phyloP scores from a whole-genome alignment of 2,888 invertebrate genomes.

The Halocaridina rubra region DNA sequence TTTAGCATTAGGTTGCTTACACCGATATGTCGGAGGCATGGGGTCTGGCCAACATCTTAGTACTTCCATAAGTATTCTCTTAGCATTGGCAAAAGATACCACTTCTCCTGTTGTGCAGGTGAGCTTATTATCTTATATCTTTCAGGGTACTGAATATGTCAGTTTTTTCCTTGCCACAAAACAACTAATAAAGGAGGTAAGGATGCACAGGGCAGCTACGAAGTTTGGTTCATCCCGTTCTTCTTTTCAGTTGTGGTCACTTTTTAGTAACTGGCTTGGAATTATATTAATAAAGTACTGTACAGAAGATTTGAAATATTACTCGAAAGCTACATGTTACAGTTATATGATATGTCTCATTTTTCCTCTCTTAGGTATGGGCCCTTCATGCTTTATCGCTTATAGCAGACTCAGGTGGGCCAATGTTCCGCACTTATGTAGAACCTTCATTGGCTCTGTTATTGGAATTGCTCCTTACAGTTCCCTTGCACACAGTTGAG shows the following conservation, averaged over 20 bases:
- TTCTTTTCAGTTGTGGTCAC: too few relatives aligned
- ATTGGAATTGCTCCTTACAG: constrained; percentile 87
- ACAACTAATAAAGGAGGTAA: too few relatives aligned
- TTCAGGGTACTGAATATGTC: too few relatives aligned
- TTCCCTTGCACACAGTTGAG: constrained; percentile 89
- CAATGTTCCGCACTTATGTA: constrained; percentile 97
- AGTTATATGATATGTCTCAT: too few relatives aligned
- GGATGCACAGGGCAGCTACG: too few relatives aligned
- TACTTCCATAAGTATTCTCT: constrained; percentile 92
- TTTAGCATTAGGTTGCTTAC: constrained; percentile 94
- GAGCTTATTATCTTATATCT: not conserved
- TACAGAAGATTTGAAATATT: too few relatives aligned
- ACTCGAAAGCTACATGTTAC: too few relatives aligned
- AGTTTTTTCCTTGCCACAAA: too few relatives aligned
- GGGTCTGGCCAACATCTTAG: constrained; percentile 94
- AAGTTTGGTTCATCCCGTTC: too few relatives aligned
- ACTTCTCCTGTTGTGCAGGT: constrained; percentile 92
- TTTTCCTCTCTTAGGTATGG: constrained; percentile 80
- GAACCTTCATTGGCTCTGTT: constrained; percentile 92
- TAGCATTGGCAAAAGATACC: constrained; percentile 93
- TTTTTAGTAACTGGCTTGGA: too few relatives aligned
- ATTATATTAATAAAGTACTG: too few relatives aligned
- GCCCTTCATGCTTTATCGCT: constrained; percentile 93
- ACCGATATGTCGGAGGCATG: constrained; percentile 91
- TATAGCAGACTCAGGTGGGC: constrained; percentile 97